Percentiles rank a stretch among this genome's conserved stretches.
These are phyloP conservation scores for Sebastes minor DNA, from an alignment of 2,797 vertebrate species.

Conservation along the genomic window DNA sequence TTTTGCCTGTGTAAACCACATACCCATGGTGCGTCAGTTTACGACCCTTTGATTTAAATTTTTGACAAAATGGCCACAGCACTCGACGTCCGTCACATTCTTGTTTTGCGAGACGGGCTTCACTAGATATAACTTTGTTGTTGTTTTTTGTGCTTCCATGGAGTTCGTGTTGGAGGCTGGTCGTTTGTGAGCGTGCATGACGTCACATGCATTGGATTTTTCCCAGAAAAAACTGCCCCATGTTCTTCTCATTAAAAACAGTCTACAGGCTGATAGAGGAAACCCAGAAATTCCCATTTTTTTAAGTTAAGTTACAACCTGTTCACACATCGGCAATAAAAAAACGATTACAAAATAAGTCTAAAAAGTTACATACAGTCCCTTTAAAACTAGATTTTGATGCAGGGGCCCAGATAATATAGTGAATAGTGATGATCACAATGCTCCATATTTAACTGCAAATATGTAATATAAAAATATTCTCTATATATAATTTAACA, in stretches of 20 bases:
- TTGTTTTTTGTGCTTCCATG: rapidly evolving
- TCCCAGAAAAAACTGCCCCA: rapidly evolving
- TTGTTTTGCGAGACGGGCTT: rapidly evolving
- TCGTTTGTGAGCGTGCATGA: too few relatives aligned
- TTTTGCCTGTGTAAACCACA: too few relatives aligned
- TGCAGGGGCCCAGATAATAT: background rate
- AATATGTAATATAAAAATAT: background rate
- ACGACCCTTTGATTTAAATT: too few relatives aligned
- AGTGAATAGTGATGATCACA: background rate
- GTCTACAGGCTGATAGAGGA: too few relatives aligned
- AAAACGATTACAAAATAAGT: rapidly evolving
- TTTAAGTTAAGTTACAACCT: too few relatives aligned
- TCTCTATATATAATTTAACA: background rate
- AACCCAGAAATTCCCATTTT: too few relatives aligned
- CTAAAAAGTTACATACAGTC: too few relatives aligned
- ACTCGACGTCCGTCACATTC: rapidly evolving
- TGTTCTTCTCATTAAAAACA: rapidly evolving
- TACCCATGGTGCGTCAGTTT: too few relatives aligned
- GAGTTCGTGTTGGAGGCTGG: too few relatives aligned
- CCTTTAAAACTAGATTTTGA: background rate
- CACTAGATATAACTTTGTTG: too few relatives aligned
- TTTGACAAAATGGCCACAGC: too few relatives aligned
- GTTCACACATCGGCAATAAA: too few relatives aligned
- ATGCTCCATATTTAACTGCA: background rate
- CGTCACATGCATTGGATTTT: rapidly evolving